These are phyloP conservation scores for Dolichotis patagonum DNA, from an alignment of 2,113 vertebrate species.

Conservation along the genomic window DNA sequence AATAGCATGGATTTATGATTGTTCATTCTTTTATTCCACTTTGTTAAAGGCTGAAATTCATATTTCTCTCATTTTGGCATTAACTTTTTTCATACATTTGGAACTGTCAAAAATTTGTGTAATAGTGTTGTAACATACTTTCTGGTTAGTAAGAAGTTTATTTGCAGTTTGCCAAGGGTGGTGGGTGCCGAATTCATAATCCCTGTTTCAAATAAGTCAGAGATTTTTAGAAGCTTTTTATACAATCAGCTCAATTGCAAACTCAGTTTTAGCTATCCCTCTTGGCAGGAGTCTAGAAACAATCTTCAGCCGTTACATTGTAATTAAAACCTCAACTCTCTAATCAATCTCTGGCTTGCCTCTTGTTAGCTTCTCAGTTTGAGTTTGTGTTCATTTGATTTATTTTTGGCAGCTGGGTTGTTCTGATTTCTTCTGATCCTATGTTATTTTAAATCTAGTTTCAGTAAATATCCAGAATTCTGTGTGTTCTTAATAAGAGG, in stretches of 20 bases:
- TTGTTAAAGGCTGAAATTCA: background rate
- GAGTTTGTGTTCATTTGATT: background rate
- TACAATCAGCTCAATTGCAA: background rate
- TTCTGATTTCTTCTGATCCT: slow-evolving; percentile 2
- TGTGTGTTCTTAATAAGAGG: background rate
- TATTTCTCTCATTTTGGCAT: background rate
- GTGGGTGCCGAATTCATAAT: background rate
- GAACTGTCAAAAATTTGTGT: background rate
- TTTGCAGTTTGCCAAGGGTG: background rate
- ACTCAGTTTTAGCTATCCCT: background rate
- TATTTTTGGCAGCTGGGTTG: background rate
- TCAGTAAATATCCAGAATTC: background rate
- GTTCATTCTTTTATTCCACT: background rate
- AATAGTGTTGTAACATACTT: background rate
- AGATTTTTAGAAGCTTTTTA: background rate
- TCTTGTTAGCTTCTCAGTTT: background rate
- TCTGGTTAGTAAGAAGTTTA: background rate
- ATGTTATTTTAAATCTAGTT: background rate
- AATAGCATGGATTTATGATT: background rate
- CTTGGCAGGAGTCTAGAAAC: background rate
- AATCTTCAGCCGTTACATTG: background rate
- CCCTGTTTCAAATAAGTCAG: background rate
- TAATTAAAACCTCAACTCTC: slow-evolving; percentile 4
- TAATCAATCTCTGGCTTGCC: background rate
- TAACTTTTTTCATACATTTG: background rate